Percentiles rank a stretch among this genome's conserved stretches.
These are phyloP conservation scores for Bombus confusus DNA, from an alignment of 1,140 invertebrate species.

Conservation along the genomic window DNA sequence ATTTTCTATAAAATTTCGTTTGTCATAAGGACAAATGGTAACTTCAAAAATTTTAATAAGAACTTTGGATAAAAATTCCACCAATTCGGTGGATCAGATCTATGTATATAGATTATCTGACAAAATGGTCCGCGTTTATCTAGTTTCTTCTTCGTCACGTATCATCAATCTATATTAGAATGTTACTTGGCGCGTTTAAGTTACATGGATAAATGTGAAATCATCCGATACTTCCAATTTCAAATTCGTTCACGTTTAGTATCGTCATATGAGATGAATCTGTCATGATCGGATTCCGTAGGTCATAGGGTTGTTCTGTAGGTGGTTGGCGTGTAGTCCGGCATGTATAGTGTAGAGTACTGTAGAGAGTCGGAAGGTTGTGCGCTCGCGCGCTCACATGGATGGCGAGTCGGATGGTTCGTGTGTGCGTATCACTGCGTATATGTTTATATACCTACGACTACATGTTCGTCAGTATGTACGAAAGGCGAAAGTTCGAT, in stretches of 20 bases:
- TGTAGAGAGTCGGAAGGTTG: slow-evolving; percentile 46
- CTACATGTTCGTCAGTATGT: not conserved
- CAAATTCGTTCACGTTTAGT: not conserved
- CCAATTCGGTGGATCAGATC: slow-evolving; percentile 7
- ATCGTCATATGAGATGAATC: slow-evolving; percentile 3
- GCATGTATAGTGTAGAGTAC: slow-evolving; percentile 15
- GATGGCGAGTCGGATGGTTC: slow-evolving; percentile 17
- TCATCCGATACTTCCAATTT: not conserved
- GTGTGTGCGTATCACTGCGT: slow-evolving; percentile 3
- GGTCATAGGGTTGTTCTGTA: slow-evolving; percentile 54
- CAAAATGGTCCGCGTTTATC: slow-evolving; percentile 44
- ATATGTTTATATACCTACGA: not conserved
- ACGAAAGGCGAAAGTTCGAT: slow-evolving; percentile 31
- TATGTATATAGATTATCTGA: slow-evolving; percentile 38
- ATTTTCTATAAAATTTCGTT: not conserved
- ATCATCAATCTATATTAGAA: not conserved
- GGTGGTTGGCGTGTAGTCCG: slow-evolving; percentile 53
- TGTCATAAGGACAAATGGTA: not conserved
- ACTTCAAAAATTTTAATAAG: not conserved
- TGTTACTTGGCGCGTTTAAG: not conserved
- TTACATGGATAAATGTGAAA: not conserved
- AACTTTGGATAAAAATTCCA: not conserved
- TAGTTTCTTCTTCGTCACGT: slow-evolving; percentile 28
- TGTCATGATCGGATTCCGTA: slow-evolving; percentile 38
- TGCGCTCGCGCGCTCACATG: slow-evolving; percentile 40